phyloP scores from a whole-genome alignment of 2,113 vertebrate species.

The Chionomys nivalis region DNA sequence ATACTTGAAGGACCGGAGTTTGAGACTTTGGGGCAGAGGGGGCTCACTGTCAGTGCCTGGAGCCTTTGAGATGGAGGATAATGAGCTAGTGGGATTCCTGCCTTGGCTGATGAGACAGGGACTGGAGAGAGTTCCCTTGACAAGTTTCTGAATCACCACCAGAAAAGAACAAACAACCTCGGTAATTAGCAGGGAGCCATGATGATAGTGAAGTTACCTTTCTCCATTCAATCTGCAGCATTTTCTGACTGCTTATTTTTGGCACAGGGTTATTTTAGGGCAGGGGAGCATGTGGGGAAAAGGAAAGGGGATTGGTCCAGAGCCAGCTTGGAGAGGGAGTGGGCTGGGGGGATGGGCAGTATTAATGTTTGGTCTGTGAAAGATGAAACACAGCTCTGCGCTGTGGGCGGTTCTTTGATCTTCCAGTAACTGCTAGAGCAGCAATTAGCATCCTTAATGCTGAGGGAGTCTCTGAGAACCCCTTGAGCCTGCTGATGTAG shows the following conservation, averaged over 20 bases:
- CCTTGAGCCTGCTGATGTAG: slow-evolving; percentile 69
- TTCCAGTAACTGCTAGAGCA: slow-evolving; percentile 77
- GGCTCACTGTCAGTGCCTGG: background rate
- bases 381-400: slow-evolving; percentile 72
- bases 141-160: slow-evolving; percentile 46
- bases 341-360: slow-evolving; percentile 54
- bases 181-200: slow-evolving; percentile 64
- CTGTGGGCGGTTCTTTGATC: slow-evolving; percentile 80
- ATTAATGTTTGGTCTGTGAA: slow-evolving; percentile 72
- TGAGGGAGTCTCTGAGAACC: slow-evolving; percentile 76
- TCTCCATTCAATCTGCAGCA: slow-evolving; percentile 68
- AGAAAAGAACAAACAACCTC: slow-evolving; percentile 58
- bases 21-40: background rate
- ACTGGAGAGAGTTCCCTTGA: background rate
- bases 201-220: slow-evolving; percentile 70
- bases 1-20: background rate
- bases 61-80: background rate
- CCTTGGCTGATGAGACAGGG: background rate
- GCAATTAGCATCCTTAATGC: slow-evolving; percentile 80
- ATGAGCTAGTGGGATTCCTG: background rate
- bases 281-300: slow-evolving; percentile 47
- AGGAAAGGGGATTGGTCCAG: slow-evolving; percentile 62
- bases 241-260: slow-evolving; percentile 71
- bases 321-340: slow-evolving; percentile 62
- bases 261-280: slow-evolving; percentile 67